Percentiles rank a stretch among this genome's conserved stretches.
phyloP scores from a whole-genome alignment of 37 sponge, comb jelly and placozoan genomes.

The Diacarnus erythraeanus region DNA sequence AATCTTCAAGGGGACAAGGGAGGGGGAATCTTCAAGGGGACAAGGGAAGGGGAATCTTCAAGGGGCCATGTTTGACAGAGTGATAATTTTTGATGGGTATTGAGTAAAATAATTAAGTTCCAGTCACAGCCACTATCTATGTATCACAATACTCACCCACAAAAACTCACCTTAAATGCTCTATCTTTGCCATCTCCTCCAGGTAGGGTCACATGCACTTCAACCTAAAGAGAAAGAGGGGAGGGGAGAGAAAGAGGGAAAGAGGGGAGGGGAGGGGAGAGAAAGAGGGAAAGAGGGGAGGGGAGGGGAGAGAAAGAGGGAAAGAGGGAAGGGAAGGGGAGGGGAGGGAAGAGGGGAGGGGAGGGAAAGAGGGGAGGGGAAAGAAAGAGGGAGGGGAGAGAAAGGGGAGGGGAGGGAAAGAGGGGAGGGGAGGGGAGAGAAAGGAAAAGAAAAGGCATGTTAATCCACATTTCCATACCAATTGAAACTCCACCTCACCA shows the following conservation, averaged over 20 bases:
- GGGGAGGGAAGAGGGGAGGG: neutral
- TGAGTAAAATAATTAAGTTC: no score
- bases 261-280: neutral
- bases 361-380: neutral
- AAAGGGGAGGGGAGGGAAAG: neutral
- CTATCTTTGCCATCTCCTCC: constrained; percentile 71
- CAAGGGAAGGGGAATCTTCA: no score
- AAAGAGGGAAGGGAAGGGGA: neutral
- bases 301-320: neutral
- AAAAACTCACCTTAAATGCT: constrained; percentile 37
- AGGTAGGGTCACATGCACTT: constrained; percentile 38
- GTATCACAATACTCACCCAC: neutral
- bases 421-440: neutral
- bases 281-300: neutral
- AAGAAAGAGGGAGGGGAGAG: neutral
- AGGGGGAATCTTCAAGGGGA: no score
- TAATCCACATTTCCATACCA: no score
- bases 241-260: neutral
- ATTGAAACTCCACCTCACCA: no score
- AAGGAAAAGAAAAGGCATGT: neutral
- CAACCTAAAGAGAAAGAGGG: constrained; percentile 29
- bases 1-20: no score
- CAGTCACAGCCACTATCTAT: no score
- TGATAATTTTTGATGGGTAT: no score
- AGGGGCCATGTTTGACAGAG: no score